Base-by-base conservation (phyloP, 2,113 vertebrate species). In the Turnix velox region DNA sequence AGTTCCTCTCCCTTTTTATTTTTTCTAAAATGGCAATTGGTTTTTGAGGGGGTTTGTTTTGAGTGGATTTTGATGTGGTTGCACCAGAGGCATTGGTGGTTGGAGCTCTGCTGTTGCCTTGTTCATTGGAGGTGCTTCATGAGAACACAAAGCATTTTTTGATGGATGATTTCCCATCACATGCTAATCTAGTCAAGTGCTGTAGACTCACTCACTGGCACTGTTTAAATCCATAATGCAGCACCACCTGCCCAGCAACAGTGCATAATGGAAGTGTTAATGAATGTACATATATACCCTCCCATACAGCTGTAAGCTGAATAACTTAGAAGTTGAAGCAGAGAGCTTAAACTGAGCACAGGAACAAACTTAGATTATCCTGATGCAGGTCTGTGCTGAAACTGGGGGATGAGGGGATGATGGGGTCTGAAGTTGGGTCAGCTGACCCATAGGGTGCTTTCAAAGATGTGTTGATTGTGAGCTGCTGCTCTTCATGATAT, bases 251-350 rank as follows among this genome's bases (percentile, higher is more conserved):
- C 92, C 96, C 95, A 95, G 94, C 81, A 90, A 78, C 14, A 0
- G 57, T 74, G 49, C 75, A 94, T 93, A 96, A 95, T 95, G 94
- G 82, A 93, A 81, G 90, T 89, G 94, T 93, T 96, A 96, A 96
- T 85, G 82, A 93, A 92, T 69, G 63, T 88, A 82, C 55, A 77
- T 93, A 65, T 71, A 76, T 79, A 91, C 45, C 54, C 92, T 95
- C 94, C 90, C 71, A 96, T 67, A 0, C 8, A 2, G 81, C 66
- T 89, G 58, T 67, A 84, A 72, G 74, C 9, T 82, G 91, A 93
- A 91, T 87, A 57, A 55, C 42, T 94, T 94, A 72, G 61, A 80
- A 91, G 31, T 54, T 16, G 25, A 88, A 54, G 69, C 59, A 73
- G 15, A 40, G 35, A 23, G 28, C 82, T 88, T 80, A 84, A 66